A percentile compares a stretch with the other conserved stretches of the same genome.
Evolutionary conservation across 2,797 vertebrate genomes (phyloP).

Genomic region (Lateolabrax maculatus): DNA sequence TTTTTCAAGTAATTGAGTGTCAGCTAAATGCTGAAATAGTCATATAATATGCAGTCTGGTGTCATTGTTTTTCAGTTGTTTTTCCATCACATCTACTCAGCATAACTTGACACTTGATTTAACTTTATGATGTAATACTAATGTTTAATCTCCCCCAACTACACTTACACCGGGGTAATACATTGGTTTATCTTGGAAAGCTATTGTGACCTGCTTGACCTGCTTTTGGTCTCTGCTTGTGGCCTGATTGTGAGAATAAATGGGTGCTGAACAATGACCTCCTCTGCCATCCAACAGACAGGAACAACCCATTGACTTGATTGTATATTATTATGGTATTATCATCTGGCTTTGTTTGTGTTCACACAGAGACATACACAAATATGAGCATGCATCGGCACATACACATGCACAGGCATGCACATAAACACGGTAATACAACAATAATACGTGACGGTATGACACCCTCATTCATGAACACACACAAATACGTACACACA

Average conservation of each 20-base stretch:
- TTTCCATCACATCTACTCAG: slow-evolving; percentile 20
- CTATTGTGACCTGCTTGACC: slow-evolving; percentile 44
- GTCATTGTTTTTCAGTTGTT: neutral
- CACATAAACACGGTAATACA: slow-evolving; percentile 46
- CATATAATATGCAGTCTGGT: neutral
- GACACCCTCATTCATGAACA: slow-evolving; percentile 23
- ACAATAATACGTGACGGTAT: slow-evolving; percentile 45
- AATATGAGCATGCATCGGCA: slow-evolving; percentile 35
- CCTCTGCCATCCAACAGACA: slow-evolving; percentile 50
- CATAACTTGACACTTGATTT: slow-evolving; percentile 29
- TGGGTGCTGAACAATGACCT: slow-evolving; percentile 66
- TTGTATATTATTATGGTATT: slow-evolving; percentile 76
- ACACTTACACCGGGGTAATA: slow-evolving; percentile 8
- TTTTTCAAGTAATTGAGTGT: slow-evolving; percentile 8
- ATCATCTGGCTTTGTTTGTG: slow-evolving; percentile 71
- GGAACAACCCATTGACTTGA: slow-evolving; percentile 73
- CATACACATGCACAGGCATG: slow-evolving; percentile 20
- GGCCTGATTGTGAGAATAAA: slow-evolving; percentile 69
- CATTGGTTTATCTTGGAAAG: slow-evolving; percentile 26
- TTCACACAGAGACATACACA: slow-evolving; percentile 68
- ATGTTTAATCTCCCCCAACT: slow-evolving; percentile 10
- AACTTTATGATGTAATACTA: slow-evolving; percentile 24
- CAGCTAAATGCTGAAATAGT: slow-evolving; percentile 25
- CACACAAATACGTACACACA: slow-evolving; percentile 12
- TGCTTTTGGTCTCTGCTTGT: slow-evolving; percentile 24